phyloP scores from a whole-genome alignment of 2,888 invertebrate species.

The Drosophila recens region DNA sequence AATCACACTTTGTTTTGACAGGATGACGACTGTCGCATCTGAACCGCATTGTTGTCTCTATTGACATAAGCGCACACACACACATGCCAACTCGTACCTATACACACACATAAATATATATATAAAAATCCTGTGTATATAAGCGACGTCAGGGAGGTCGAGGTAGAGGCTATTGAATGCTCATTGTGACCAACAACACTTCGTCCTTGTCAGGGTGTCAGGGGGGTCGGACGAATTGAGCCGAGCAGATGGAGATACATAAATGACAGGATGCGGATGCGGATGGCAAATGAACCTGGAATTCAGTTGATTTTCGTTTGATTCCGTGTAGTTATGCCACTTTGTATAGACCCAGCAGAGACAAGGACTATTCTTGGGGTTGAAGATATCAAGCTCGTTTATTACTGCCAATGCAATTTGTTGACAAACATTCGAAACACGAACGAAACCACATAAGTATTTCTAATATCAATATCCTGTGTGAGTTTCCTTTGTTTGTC shows the following conservation, averaged over 20 bases:
- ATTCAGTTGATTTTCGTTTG: constrained; percentile 55
- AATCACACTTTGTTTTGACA: constrained; percentile 85
- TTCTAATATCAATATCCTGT: constrained; percentile 23
- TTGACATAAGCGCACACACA: constrained; percentile 50
- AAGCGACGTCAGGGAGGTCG: constrained; percentile 11
- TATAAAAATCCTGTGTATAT: constrained; percentile 2
- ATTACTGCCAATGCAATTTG: constrained; percentile 27
- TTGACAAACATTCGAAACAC: constrained; percentile 19
- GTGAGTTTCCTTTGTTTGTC: constrained; percentile 17
- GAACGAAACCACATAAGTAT: constrained; percentile 14
- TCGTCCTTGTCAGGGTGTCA: constrained; percentile 14
- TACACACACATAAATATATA: constrained; percentile 2
- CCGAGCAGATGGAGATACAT: constrained; percentile 50
- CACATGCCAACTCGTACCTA: constrained; percentile 5
- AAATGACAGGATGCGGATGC: constrained; percentile 71
- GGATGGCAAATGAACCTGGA: constrained; percentile 35
- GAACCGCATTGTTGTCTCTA: constrained; percentile 76
- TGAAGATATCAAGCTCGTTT: constrained; percentile 21
- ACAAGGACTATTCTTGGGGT: constrained; percentile 4
- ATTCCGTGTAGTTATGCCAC: constrained; percentile 55
- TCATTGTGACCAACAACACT: constrained; percentile 77
- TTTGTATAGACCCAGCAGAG: constrained; percentile 8
- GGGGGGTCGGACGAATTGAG: not conserved
- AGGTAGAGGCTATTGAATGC: constrained; percentile 61
- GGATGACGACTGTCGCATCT: constrained; percentile 80